These are phyloP conservation scores for Scatophagus argus DNA, from an alignment of 2,113 vertebrate genomes.

Conservation along the genomic window DNA sequence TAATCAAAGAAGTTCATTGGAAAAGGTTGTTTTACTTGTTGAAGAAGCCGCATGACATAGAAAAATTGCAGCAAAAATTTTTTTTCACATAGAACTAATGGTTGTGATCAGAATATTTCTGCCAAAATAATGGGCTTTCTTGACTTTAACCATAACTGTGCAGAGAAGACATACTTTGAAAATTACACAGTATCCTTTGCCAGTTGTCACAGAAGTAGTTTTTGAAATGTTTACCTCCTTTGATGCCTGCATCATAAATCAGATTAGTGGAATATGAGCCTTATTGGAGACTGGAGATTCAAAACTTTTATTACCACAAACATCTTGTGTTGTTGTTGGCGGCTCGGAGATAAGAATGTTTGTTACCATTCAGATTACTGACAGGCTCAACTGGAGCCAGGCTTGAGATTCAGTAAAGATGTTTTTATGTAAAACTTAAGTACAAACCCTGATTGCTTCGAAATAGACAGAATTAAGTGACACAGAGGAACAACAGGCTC, in stretches of 20 bases:
- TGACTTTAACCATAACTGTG: background rate
- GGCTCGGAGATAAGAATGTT: conserved; percentile 65
- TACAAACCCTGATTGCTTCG: conserved; percentile 60
- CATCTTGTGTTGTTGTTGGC: conserved; percentile 73
- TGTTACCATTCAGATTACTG: conserved; percentile 60
- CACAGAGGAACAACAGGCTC: conserved; percentile 48
- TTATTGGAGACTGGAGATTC: conserved; percentile 40
- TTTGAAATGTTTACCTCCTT: conserved; percentile 41
- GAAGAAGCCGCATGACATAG: background rate
- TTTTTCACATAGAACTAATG: background rate
- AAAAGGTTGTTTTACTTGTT: background rate
- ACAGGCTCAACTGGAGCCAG: conserved; percentile 42
- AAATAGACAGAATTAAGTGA: conserved; percentile 48
- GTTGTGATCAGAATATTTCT: conserved; percentile 14
- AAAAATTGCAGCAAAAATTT: background rate
- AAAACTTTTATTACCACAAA: conserved; percentile 61
- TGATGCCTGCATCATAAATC: conserved; percentile 53
- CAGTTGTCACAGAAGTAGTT: conserved; percentile 31
- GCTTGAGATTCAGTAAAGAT: conserved; percentile 68
- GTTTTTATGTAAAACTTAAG: conserved; percentile 69
- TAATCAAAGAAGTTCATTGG: background rate
- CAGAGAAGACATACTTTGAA: conserved; percentile 36
- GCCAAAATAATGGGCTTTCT: background rate
- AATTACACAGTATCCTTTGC: conserved; percentile 24
- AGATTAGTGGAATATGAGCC: conserved; percentile 32